Conservation (phyloP, 2,113 vertebrate genomes). For the Sula dactylatra region DNA sequence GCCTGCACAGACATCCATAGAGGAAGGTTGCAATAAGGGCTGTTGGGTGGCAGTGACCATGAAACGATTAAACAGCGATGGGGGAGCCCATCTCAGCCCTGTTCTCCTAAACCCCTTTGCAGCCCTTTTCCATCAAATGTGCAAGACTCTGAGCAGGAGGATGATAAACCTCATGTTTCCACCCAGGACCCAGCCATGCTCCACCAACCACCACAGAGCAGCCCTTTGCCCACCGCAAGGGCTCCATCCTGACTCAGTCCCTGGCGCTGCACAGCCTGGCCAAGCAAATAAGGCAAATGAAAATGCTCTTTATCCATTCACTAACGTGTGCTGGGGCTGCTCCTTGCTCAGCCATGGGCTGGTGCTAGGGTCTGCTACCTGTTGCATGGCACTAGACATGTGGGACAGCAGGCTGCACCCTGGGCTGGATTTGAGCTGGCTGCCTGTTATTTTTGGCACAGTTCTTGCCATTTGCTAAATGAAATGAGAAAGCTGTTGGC, state of each 20-base stretch:
- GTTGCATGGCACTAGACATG: fast-evolving
- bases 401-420: neutral
- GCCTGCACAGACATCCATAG: neutral
- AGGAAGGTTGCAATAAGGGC: neutral
- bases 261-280: neutral
- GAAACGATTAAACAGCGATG: neutral
- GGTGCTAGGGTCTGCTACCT: neutral
- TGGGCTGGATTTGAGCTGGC: neutral
- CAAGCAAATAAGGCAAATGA: neutral
- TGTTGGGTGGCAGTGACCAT: neutral
- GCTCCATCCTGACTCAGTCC: fast-evolving
- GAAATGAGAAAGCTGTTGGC: neutral
- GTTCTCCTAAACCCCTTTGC: neutral
- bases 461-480: neutral
- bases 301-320: neutral
- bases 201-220: neutral
- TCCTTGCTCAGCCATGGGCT: neutral
- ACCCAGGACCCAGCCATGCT: neutral
- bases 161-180: neutral
- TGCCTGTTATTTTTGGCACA: neutral
- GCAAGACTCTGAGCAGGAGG: neutral
- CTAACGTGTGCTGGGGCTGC: fast-evolving
- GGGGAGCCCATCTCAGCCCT: neutral
- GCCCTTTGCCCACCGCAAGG: neutral
- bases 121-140: neutral